These are phyloP conservation scores for Luperina testacea DNA, from an alignment of 2,888 invertebrate genomes.

Conservation along the genomic window DNA sequence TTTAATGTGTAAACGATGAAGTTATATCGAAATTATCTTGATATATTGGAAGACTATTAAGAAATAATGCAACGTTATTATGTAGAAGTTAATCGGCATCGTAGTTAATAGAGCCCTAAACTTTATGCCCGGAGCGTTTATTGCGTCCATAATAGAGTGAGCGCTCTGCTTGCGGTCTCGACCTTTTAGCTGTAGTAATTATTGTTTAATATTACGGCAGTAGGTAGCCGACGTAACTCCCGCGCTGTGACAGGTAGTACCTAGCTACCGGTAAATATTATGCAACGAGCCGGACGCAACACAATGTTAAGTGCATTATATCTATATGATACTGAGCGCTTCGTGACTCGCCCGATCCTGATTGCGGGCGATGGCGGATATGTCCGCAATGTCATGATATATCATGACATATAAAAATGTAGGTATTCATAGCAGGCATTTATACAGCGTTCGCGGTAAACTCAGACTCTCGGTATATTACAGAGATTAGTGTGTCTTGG, in stretches of 20 bases:
- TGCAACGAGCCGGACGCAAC: conserved; percentile 87
- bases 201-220: conserved; percentile 79
- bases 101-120: conserved; percentile 61
- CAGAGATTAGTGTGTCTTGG: conserved; percentile 40
- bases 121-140: conserved; percentile 51
- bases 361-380: conserved; percentile 75
- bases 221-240: conserved; percentile 73
- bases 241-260: conserved; percentile 73
- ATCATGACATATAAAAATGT: conserved; percentile 58
- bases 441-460: conserved; percentile 45
- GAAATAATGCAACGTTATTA: conserved; percentile 31
- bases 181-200: conserved; percentile 77
- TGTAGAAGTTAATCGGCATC: conserved; percentile 39
- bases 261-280: conserved; percentile 81
- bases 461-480: conserved; percentile 25
- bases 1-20: neutral
- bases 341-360: conserved; percentile 82
- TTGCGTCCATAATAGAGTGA: conserved; percentile 65
- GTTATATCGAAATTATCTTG: neutral
- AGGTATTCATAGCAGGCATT: conserved; percentile 38
- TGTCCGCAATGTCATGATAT: conserved; percentile 72
- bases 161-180: conserved; percentile 74
- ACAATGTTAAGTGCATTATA: conserved; percentile 84
- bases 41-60: conserved; percentile 7
- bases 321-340: conserved; percentile 70